A percentile compares a stretch with the other conserved stretches of the same genome.
Evolutionary conservation across 2,797 vertebrate genomes (phyloP).

Genomic region (Pitangus sulphuratus): DNA sequence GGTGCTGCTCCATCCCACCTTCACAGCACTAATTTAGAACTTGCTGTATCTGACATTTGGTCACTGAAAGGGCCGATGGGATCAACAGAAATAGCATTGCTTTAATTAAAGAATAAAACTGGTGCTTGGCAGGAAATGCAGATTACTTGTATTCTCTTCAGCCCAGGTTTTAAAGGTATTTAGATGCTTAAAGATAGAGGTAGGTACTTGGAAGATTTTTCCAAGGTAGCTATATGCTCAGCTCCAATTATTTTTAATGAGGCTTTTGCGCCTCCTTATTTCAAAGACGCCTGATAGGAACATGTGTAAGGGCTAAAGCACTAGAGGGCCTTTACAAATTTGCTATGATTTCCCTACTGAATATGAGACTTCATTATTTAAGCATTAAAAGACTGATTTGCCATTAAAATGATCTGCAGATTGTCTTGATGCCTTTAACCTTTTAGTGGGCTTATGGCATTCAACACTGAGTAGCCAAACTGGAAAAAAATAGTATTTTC

Average conservation of each 20-base stretch:
- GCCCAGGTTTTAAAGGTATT: not conserved
- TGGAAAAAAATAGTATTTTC: not conserved
- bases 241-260: slow-evolving; percentile 27
- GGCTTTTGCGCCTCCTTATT: not conserved
- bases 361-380: not conserved
- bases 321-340: not conserved
- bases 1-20: not conserved
- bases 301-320: not conserved
- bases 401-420: not conserved
- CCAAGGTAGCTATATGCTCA: not conserved
- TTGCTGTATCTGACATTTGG: not conserved
- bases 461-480: not conserved
- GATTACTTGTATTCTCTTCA: not conserved
- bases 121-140: not conserved
- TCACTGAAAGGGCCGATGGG: not conserved
- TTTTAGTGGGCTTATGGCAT: not conserved
- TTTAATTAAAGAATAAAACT: slow-evolving; percentile 29
- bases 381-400: not conserved
- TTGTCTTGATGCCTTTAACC: not conserved
- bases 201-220: not conserved
- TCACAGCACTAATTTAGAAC: not conserved
- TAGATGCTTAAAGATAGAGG: not conserved
- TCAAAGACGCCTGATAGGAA: not conserved
- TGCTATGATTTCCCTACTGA: not conserved
- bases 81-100: slow-evolving; percentile 2